Evolutionary conservation across 2,113 vertebrate species (phyloP), one percentile per base, ranked within the genome.

Genomic region (Amia ocellicauda): DNA sequence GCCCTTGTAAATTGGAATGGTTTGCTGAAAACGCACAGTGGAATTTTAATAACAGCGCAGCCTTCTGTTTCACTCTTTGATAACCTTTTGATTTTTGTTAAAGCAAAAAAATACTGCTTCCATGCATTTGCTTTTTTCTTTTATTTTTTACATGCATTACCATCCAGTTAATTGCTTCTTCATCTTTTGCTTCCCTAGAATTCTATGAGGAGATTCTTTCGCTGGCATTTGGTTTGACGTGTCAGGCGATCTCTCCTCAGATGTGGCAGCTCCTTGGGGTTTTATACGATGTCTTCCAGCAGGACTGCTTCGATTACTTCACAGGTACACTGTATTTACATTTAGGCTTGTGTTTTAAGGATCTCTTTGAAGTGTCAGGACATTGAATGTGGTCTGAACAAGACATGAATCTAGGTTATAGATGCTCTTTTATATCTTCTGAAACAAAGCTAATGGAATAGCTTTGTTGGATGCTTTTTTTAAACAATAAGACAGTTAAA

Each of bases 201-300:
- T 99, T 98, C 78, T 99, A 99, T 3, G 96, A 99, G 87, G 96
- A 98, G 88, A 95, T 97, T 74, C 87, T 99, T 11, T 98, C 94
- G 0, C 80, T 99, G 85, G 94, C 95, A 0, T 98, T 95, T 58
- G 96, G 93, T 62, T 87, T 99, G 76, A 99, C 96, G 1, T 97
- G 93, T 80, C 94, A 93, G 84, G 87, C 88, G 64, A 87, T 98
- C 79, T 99, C 96, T 27, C 91, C 93, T 61, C 93, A 96, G 75
- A 97, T 99, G 95, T 99, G 96, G 96, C 96, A 98, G 80, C 92
- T 99, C 19, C 88, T 98, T 3, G 90, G 90, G 2, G 88, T 98
- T 60, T 76, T 99, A 0, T 97, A 92, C 5, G 91, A 97, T 63
- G 91, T 98, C 64, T 98, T 98, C 72, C 96, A 98, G 76, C 94